phyloP scores from a whole-genome alignment of 2,797 vertebrate genomes.

The Macrochelys suwanniensis region DNA sequence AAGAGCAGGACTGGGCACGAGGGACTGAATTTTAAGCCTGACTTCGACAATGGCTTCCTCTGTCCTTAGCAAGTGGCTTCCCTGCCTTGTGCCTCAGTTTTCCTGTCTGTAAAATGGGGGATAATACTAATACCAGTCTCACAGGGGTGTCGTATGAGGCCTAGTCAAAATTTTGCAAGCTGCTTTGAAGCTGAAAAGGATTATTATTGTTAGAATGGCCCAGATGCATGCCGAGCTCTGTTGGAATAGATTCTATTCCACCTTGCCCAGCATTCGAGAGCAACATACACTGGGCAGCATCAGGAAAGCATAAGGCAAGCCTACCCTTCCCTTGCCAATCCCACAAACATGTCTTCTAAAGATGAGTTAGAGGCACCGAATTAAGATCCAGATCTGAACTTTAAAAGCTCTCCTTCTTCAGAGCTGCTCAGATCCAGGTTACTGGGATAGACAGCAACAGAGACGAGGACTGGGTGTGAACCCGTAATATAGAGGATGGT shows the following conservation, averaged over 20 bases:
- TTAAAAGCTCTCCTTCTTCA: background rate
- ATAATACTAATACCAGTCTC: background rate
- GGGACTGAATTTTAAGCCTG: background rate
- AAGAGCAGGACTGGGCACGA: background rate
- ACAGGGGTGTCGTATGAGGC: background rate
- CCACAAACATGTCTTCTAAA: background rate
- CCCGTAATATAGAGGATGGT: background rate
- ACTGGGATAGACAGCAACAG: background rate
- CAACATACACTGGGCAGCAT: background rate
- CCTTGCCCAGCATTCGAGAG: background rate
- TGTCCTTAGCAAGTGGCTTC: background rate
- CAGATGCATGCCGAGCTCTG: background rate
- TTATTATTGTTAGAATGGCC: background rate
- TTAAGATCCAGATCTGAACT: background rate
- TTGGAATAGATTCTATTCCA: background rate
- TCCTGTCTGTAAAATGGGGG: background rate
- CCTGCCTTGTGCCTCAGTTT: background rate
- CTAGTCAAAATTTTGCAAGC: background rate
- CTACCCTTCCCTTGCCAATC: background rate
- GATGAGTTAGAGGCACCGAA: background rate
- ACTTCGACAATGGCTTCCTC: background rate
- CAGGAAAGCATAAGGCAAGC: background rate
- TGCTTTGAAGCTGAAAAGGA: background rate
- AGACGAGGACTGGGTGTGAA: background rate
- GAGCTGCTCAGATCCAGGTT: background rate